Base-by-base conservation (phyloP, 1,140 invertebrate genomes). In the Tetraneura akinire region DNA sequence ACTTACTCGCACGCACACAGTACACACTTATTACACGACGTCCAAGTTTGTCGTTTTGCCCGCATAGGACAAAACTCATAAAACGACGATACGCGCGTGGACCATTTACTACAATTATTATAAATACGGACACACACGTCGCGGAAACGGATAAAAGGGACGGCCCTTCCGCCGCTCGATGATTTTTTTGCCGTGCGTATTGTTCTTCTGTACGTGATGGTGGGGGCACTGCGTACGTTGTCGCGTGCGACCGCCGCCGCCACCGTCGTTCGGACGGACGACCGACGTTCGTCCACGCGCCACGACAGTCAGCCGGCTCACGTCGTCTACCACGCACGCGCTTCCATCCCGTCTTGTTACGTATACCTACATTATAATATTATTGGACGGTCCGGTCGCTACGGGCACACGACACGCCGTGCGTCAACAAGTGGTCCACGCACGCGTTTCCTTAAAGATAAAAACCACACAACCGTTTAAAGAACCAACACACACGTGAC, bases 201-300 rank as follows among this genome's bases (percentile, higher is more conserved):
- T 13, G 23, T 37, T 37, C 8, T 37, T 13, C 3, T 10, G 51
- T 23, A n/a, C 66, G 42, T 18, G 21, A 42, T 49, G 66, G 66
- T 70, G 66, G 66, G 66, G 66, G 66, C n/a, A n/a, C n/a, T n/a
- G 64, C 0, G 16, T 16, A 16, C 64, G 64, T 9, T 5, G 66
- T 70, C 45, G 66, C 66, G 66, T n/a, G 32, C 37, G 49, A 45
- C 32, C 64, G 80, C 32, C 32, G n/a, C 37, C 23, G 51, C 47
- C 32, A 13, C 37, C 23, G 51, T 29, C 26, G 64, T 51, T 42
- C 49, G 66, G 66, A 32, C 80, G 49, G 47, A 55, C 80, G 64
- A 23, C 64, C 80, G 80, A 26, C 66, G 64, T 47, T 66, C 51
- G 66, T 73, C 47, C 80, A 66, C 51, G 80, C 80, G 62, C 80